phyloP scores from a whole-genome alignment of 1,140 invertebrate species.

The Choristoneura fumiferana region DNA sequence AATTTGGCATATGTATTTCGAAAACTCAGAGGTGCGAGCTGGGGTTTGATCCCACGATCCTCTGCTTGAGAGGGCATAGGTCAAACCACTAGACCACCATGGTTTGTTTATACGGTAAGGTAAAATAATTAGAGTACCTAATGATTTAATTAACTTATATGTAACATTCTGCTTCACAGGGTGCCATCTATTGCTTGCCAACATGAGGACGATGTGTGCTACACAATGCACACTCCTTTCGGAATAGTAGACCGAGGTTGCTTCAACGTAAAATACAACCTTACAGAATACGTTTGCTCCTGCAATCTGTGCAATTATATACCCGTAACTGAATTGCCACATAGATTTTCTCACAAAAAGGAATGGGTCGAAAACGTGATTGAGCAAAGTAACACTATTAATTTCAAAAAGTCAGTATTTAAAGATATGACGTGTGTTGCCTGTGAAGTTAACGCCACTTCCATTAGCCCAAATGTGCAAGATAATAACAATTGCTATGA shows the following conservation, averaged over 20 bases:
- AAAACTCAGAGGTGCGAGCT: too few relatives aligned
- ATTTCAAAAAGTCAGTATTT: conserved; percentile 35
- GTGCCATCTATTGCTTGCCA: conserved; percentile 41
- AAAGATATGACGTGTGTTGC: conserved; percentile 59
- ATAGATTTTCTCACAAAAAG: conserved; percentile 45
- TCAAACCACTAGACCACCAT: too few relatives aligned
- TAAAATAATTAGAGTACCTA: too few relatives aligned
- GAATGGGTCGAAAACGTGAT: conserved; percentile 58
- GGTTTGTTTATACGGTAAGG: too few relatives aligned
- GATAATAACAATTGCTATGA: conserved; percentile 49
- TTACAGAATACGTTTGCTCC: conserved; percentile 49
- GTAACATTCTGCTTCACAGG: conserved; percentile 33
- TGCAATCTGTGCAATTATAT: conserved; percentile 62
- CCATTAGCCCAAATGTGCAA: conserved; percentile 29
- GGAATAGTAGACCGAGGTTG: conserved; percentile 59
- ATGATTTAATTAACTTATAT: not conserved
- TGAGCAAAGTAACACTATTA: conserved; percentile 29
- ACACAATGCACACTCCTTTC: conserved; percentile 59
- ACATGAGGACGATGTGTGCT: conserved; percentile 47
- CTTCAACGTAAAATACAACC: conserved; percentile 47
- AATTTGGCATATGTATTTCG: too few relatives aligned
- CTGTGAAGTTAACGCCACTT: conserved; percentile 52
- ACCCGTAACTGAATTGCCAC: conserved; percentile 55
- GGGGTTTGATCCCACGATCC: too few relatives aligned
- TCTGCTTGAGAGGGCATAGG: too few relatives aligned